Evolutionary conservation across 2,888 invertebrate species (phyloP), one percentile per base, ranked within the genome.

Genomic region (Ornithoptera priamus): DNA sequence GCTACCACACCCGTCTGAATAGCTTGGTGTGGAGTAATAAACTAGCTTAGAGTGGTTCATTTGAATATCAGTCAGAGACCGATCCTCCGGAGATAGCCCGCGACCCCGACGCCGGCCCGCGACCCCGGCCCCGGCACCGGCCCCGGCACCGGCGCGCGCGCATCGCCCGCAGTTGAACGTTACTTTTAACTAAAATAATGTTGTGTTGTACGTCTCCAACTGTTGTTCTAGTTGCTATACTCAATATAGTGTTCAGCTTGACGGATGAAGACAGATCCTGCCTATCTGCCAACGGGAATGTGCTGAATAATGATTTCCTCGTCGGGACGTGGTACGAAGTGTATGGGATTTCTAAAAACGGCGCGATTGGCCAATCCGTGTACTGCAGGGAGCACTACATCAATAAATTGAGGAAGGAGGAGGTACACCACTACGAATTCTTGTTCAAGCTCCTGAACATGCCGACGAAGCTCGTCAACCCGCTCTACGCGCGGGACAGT

Each of bases 271-370:
- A 65, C 17, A 42, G 60, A 18, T 24, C 17, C 46, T 69, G 69
- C 12, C 58, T 69, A 10, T 1, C 24, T 8, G 36, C 60, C 1
- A 15, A 62, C 58, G 65, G 20, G 5, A 62, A 50, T 50, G 50
- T 22, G 0, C 36, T 69, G 39, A 53, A 53, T 36, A 69, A 69
- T 12, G 58, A 69, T 10, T 66, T 66, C 22, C 42, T 69, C 50
- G 57, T 69, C 18, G 69, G 69, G 0, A 69, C 62, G 0, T 69
- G 69, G 69, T 69, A 69, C 24, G 69, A 69, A 59, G 22, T 69
- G 7, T 69, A 69, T 17, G 57, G 62, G 30, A 18, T 66, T 0
- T 50, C 30, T 50, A 20, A n/a, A 0, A 15, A n/a, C 17, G 15
- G 18, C 2, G 5, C 57, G n/a, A 1, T n/a, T 15, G n/a, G 1